Evolutionary conservation across 2,888 invertebrate genomes (phyloP).

Genomic region (Hypolimnas misippus): DNA sequence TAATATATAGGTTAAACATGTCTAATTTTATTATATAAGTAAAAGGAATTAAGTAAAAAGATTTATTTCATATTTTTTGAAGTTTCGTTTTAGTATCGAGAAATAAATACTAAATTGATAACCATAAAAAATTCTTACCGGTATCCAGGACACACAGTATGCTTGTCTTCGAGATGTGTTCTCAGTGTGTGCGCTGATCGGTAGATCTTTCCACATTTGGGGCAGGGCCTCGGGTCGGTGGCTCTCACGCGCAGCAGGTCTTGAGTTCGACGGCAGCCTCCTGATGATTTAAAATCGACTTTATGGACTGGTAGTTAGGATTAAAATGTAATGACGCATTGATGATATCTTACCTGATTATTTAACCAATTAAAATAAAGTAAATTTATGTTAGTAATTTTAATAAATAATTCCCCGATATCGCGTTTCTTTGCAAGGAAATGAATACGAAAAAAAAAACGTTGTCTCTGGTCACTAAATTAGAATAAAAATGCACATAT

Average conservation of each 20-base stretch:
- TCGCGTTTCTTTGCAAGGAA: background rate
- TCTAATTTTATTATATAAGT: no score
- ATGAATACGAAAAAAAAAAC: background rate
- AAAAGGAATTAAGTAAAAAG: no score
- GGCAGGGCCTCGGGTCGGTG: slow-evolving; percentile 95
- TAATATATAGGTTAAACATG: no score
- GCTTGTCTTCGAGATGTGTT: slow-evolving; percentile 96
- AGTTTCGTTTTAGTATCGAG: no score
- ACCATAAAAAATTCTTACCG: no score
- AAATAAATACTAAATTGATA: background rate
- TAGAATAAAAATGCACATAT: slow-evolving; percentile 45
- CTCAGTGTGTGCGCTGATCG: slow-evolving; percentile 95
- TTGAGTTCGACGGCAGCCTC: slow-evolving; percentile 90
- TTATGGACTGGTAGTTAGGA: background rate
- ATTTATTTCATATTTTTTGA: background rate
- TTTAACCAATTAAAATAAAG: background rate
- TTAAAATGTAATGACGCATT: background rate
- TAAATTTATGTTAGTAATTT: background rate
- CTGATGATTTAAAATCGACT: slow-evolving; percentile 46
- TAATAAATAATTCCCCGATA: background rate
- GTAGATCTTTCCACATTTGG: slow-evolving; percentile 96
- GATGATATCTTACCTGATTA: slow-evolving; percentile 32
- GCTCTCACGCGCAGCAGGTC: slow-evolving; percentile 94
- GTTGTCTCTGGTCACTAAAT: background rate
- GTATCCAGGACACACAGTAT: slow-evolving; percentile 96